Percentiles rank a stretch among this genome's conserved stretches.
These are phyloP conservation scores for Pseudomyrmex flavicornis DNA, from an alignment of 1,140 invertebrate genomes.

Conservation along the genomic window DNA sequence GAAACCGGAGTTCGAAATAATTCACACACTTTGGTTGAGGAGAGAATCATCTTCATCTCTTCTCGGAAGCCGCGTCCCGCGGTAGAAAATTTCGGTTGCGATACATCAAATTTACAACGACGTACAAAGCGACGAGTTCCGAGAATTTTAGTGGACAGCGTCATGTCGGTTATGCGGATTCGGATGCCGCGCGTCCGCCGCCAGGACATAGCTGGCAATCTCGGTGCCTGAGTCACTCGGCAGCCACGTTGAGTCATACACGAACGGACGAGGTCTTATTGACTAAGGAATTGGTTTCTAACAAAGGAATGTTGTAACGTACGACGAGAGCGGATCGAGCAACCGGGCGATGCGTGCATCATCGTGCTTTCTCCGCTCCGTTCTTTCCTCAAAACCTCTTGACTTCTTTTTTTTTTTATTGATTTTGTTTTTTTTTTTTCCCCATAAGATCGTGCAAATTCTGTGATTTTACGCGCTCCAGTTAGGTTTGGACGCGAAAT, in stretches of 20 bases:
- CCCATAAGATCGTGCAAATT: neutral
- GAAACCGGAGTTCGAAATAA: no score
- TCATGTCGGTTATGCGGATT: constrained; percentile 42
- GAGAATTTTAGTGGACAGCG: neutral
- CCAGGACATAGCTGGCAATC: constrained; percentile 79
- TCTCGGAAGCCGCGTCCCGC: no score
- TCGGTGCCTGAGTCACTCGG: constrained; percentile 79
- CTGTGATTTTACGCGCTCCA: neutral
- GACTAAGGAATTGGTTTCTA: constrained; percentile 78
- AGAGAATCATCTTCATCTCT: no score
- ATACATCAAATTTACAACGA: constrained; percentile 5
- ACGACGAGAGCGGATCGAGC: constrained; percentile 6
- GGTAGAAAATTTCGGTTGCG: neutral
- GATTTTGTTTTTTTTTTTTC: neutral
- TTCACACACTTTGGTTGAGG: no score
- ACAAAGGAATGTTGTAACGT: constrained; percentile 80
- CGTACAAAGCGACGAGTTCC: neutral
- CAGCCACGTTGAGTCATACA: constrained; percentile 76
- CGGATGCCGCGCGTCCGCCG: constrained; percentile 63
- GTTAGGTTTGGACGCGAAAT: no score
- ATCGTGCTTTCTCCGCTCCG: constrained; percentile 25
- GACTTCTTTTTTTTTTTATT: neutral
- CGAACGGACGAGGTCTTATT: constrained; percentile 67
- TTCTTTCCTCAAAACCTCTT: no score
- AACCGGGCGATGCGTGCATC: constrained; percentile 10